Evolutionary conservation across 2,888 invertebrate genomes (phyloP).

Genomic region (Zygaena filipendulae): DNA sequence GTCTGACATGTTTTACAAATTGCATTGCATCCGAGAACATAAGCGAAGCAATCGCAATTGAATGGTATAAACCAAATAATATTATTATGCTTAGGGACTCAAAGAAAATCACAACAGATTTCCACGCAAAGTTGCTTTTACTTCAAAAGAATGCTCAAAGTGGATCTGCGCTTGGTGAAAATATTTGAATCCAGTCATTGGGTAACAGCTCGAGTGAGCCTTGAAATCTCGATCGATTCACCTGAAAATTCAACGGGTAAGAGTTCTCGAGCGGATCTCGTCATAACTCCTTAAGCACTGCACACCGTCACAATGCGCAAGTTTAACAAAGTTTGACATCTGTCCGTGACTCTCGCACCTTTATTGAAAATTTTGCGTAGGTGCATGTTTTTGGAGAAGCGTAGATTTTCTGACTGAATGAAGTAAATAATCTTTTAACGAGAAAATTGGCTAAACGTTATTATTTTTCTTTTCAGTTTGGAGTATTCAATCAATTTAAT

Average conservation of each 20-base stretch:
- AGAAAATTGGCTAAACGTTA: no score
- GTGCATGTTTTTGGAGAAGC: no score
- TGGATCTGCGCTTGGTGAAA: constrained; percentile 40
- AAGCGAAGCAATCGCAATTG: no score
- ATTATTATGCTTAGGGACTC: constrained; percentile 1
- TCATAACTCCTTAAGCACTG: constrained; percentile 29
- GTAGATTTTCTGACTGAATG: no score
- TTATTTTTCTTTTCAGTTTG: no score
- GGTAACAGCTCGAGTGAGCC: constrained; percentile 26
- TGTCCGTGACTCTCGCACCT: constrained; percentile 20
- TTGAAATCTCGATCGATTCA: constrained; percentile 30
- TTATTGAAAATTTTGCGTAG: constrained; percentile 9
- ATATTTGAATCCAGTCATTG: constrained; percentile 48
- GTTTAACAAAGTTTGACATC: constrained; percentile 29
- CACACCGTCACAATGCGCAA: constrained; percentile 16
- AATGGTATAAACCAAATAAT: background rate
- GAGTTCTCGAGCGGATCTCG: constrained; percentile 27
- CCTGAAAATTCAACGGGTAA: constrained; percentile 23
- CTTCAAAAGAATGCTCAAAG: constrained; percentile 34
- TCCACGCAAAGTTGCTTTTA: constrained; percentile 27
- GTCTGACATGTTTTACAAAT: no score
- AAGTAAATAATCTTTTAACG: no score
- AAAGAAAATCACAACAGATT: no score
- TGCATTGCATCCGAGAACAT: no score
- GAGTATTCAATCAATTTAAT: no score